phyloP scores from a whole-genome alignment of 2,113 vertebrate species.

The Acanthochromis polyacanthus region DNA sequence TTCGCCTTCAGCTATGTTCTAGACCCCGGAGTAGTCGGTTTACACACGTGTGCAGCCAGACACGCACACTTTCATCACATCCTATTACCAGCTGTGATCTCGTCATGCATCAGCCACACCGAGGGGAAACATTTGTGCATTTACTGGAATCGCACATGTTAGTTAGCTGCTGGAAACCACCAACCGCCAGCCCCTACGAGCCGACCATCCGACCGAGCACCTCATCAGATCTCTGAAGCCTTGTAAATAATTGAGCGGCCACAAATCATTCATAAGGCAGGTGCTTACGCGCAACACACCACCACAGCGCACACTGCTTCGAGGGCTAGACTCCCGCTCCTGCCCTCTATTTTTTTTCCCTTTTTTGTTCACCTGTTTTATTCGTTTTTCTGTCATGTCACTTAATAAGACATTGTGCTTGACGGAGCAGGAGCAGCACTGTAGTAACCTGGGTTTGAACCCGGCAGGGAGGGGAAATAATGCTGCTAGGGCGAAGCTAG shows the following conservation, averaged over 20 bases:
- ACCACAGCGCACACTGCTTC: slow-evolving; percentile 20
- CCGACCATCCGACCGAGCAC: slow-evolving; percentile 15
- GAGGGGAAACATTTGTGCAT: slow-evolving; percentile 55
- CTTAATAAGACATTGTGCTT: slow-evolving; percentile 29
- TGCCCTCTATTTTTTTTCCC: slow-evolving; percentile 4
- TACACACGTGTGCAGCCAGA: slow-evolving; percentile 10
- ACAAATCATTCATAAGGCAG: slow-evolving; percentile 79
- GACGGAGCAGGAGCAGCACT: slow-evolving; percentile 30
- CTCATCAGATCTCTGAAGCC: slow-evolving; percentile 75
- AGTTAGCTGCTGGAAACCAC: slow-evolving; percentile 35
- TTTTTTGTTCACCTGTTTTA: neutral
- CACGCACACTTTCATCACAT: slow-evolving; percentile 36
- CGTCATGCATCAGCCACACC: slow-evolving; percentile 52
- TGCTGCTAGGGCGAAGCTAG: neutral
- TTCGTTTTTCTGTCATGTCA: slow-evolving; percentile 35
- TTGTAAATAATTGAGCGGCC: slow-evolving; percentile 75
- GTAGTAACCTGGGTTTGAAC: slow-evolving; percentile 68
- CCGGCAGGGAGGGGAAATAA: neutral
- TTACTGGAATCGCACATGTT: slow-evolving; percentile 38
- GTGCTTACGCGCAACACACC: slow-evolving; percentile 26
- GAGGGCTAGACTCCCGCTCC: neutral
- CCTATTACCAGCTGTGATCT: slow-evolving; percentile 58
- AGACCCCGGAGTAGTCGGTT: slow-evolving; percentile 40
- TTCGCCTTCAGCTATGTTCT: slow-evolving; percentile 46
- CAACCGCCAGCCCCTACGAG: slow-evolving; percentile 37